These are phyloP conservation scores for Nomada fabriciana DNA, from an alignment of 2,888 invertebrate species.

Conservation along the genomic window DNA sequence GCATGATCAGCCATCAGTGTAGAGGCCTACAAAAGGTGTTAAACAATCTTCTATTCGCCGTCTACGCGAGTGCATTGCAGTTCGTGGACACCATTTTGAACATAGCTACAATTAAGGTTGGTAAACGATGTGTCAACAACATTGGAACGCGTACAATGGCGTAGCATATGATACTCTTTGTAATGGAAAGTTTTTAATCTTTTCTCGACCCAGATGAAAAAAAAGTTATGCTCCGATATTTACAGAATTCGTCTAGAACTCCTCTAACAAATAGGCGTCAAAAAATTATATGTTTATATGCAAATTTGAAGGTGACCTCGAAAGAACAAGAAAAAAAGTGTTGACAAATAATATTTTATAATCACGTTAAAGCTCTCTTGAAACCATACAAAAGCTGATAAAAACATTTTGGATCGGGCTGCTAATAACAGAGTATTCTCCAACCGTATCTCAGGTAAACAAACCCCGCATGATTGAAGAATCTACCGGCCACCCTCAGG, in stretches of 20 bases:
- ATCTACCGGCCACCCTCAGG: too few species aligned
- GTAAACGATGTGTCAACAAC: too few species aligned
- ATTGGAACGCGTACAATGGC: too few species aligned
- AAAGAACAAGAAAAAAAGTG: too few species aligned
- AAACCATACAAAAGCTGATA: not conserved
- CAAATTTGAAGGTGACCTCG: not conserved
- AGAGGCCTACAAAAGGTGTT: not conserved
- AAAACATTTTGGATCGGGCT: not conserved
- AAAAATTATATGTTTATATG: not conserved
- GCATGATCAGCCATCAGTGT: not conserved
- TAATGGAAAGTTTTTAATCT: not conserved
- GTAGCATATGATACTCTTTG: too few species aligned
- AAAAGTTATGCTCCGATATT: not conserved
- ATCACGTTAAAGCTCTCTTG: not conserved
- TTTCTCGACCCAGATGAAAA: constrained; percentile 1
- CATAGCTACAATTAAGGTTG: not conserved
- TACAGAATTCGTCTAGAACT: not conserved
- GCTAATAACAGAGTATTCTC: not conserved
- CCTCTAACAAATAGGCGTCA: too few species aligned
- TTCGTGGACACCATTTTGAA: not conserved
- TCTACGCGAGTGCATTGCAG: not conserved
- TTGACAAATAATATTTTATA: too few species aligned
- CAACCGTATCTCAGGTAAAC: too few species aligned
- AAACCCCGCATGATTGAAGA: too few species aligned
- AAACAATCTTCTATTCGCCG: too few species aligned